Conservation (phyloP, 2,888 invertebrate species). For the Meliscaeva auricollis region DNA sequence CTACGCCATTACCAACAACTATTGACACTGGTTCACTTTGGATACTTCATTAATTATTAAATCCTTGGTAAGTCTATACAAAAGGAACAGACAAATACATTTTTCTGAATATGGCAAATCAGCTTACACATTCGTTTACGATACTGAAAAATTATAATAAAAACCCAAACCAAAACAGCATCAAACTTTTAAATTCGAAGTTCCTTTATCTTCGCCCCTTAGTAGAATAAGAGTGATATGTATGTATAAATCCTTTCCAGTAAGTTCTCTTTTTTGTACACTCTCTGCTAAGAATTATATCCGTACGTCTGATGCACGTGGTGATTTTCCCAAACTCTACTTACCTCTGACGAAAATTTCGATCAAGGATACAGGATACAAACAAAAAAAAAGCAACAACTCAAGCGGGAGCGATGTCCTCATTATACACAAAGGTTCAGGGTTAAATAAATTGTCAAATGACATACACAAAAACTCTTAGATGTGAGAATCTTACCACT, state of each 20-base stretch:
- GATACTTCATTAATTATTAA: conserved; percentile 15
- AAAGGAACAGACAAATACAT: conserved; percentile 11
- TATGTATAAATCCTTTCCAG: conserved; percentile 53
- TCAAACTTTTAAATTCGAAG: conserved; percentile 26
- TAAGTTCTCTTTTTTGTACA: conserved; percentile 42
- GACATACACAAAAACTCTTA: conserved; percentile 51
- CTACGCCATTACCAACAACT: neutral
- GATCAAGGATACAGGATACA: conserved; percentile 58
- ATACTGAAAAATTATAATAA: neutral
- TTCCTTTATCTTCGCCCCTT: conserved; percentile 19
- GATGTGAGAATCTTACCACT: conserved; percentile 72
- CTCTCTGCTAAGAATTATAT: conserved; percentile 41
- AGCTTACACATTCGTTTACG: conserved; percentile 23
- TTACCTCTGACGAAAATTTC: conserved; percentile 78
- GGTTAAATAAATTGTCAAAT: conserved; percentile 76
- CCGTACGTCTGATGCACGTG: conserved; percentile 80
- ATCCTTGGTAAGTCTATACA: neutral
- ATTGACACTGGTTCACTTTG: neutral
- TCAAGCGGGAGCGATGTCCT: conserved; percentile 51
- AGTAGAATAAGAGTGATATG: conserved; percentile 53
- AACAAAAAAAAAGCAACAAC: conserved; percentile 34
- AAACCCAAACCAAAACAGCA: conserved; percentile 11
- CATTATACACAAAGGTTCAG: conserved; percentile 72
- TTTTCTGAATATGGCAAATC: conserved; percentile 24
- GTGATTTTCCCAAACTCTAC: conserved; percentile 84